Percentiles rank a stretch among this genome's conserved stretches.
Conservation (phyloP, 2,797 vertebrate species). For the Sebastes hubbsi region DNA sequence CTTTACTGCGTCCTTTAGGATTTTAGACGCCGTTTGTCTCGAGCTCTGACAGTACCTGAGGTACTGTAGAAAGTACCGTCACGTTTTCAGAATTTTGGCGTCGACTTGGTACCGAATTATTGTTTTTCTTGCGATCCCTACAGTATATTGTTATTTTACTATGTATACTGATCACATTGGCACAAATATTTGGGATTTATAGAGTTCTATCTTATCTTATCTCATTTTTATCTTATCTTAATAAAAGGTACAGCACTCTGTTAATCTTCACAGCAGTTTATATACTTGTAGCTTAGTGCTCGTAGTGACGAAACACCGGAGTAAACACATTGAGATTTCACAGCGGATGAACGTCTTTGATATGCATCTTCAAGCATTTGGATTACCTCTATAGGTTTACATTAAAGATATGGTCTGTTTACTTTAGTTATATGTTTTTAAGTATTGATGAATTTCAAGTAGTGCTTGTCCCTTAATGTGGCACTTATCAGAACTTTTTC, state of each 20-base stretch:
- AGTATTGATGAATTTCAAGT: neutral
- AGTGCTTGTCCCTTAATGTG: neutral
- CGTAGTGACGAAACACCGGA: neutral
- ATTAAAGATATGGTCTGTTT: neutral
- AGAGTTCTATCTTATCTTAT: neutral
- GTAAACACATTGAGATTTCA: neutral
- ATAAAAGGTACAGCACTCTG: neutral
- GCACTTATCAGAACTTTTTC: neutral
- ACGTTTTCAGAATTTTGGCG: too few species aligned
- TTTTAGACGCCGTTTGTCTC: too few species aligned
- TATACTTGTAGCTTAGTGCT: neutral
- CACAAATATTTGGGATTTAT: neutral
- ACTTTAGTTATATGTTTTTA: neutral
- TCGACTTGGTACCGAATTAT: too few species aligned
- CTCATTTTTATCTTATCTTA: neutral
- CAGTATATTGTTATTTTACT: neutral
- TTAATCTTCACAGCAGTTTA: neutral
- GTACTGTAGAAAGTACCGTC: too few species aligned
- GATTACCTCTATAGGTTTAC: neutral
- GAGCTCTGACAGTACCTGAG: too few species aligned
- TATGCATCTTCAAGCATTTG: neutral
- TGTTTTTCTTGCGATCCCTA: too few species aligned
- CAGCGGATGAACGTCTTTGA: neutral
- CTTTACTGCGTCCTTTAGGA: too few species aligned
- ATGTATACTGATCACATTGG: neutral